Percentiles rank a stretch among this genome's conserved stretches.
Evolutionary conservation across 2,113 vertebrate genomes (phyloP).

Genomic region (Tichodroma muraria): DNA sequence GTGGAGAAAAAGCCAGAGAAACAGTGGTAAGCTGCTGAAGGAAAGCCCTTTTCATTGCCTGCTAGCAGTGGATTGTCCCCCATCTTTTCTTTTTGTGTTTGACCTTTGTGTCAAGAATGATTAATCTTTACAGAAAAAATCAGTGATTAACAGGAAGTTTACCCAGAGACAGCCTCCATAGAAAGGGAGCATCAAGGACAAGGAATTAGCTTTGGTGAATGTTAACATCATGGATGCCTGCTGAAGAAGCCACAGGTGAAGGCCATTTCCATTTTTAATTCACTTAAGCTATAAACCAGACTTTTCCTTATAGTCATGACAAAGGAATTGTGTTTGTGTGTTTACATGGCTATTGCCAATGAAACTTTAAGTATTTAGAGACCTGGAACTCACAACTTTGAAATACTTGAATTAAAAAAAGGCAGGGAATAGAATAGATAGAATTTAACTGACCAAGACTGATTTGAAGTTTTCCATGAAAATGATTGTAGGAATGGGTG

Average conservation of each 20-base stretch:
- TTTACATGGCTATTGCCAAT: background rate
- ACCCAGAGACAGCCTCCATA: background rate
- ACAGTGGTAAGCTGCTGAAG: background rate
- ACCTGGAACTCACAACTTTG: background rate
- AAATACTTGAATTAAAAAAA: background rate
- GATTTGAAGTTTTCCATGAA: background rate
- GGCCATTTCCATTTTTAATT: background rate
- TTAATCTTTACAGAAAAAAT: background rate
- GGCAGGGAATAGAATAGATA: background rate
- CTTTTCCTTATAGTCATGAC: background rate
- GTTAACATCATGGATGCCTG: background rate
- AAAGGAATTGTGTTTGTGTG: background rate
- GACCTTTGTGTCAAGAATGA: background rate
- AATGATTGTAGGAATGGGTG: background rate
- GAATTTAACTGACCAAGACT: background rate
- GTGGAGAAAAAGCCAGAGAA: background rate
- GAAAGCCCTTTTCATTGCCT: background rate
- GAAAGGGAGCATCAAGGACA: background rate
- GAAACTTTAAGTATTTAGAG: background rate
- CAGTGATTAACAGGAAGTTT: background rate
- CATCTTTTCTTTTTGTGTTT: background rate
- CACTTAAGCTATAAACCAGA: background rate
- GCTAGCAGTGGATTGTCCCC: background rate
- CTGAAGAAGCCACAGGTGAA: background rate
- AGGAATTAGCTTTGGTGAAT: background rate